Percentiles rank a stretch among this genome's conserved stretches.
phyloP scores from a whole-genome alignment of 2,113 vertebrate species.

The Camelus dromedarius region DNA sequence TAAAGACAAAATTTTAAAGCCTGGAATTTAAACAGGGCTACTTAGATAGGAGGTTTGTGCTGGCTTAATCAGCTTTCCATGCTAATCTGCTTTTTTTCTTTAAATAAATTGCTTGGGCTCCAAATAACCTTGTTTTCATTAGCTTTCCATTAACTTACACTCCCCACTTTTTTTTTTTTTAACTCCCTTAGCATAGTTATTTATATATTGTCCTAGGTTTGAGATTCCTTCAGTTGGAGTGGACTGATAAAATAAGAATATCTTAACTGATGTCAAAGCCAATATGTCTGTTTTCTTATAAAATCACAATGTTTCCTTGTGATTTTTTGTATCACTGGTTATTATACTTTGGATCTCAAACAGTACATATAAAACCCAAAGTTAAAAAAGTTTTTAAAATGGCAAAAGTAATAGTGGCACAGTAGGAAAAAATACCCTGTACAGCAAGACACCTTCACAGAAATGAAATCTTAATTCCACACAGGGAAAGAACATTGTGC shows the following conservation, averaged over 20 bases:
- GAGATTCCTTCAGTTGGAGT: conserved; percentile 50
- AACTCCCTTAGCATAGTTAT: conserved; percentile 49
- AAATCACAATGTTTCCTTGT: conserved; percentile 39
- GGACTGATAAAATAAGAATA: conserved; percentile 9
- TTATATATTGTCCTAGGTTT: conserved; percentile 51
- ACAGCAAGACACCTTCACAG: not conserved
- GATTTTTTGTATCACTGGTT: not conserved
- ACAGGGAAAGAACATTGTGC: conserved; percentile 9
- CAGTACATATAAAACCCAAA: not conserved
- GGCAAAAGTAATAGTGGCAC: not conserved
- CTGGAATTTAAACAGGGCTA: not conserved
- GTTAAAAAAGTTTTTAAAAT: not conserved
- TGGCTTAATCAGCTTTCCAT: not conserved
- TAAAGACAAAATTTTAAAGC: not conserved
- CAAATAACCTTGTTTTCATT: conserved; percentile 62
- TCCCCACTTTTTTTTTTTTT: not conserved
- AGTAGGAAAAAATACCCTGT: not conserved
- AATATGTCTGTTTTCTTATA: not conserved
- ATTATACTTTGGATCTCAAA: not conserved
- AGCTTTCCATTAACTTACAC: conserved; percentile 33
- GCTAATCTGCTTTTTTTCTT: conserved; percentile 1
- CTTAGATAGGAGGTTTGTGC: not conserved
- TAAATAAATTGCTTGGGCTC: conserved; percentile 55
- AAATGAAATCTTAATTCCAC: conserved; percentile 44
- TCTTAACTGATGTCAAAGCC: not conserved